These are phyloP conservation scores for Pterostichus madidus DNA, from an alignment of 2,888 invertebrate genomes.

Conservation along the genomic window DNA sequence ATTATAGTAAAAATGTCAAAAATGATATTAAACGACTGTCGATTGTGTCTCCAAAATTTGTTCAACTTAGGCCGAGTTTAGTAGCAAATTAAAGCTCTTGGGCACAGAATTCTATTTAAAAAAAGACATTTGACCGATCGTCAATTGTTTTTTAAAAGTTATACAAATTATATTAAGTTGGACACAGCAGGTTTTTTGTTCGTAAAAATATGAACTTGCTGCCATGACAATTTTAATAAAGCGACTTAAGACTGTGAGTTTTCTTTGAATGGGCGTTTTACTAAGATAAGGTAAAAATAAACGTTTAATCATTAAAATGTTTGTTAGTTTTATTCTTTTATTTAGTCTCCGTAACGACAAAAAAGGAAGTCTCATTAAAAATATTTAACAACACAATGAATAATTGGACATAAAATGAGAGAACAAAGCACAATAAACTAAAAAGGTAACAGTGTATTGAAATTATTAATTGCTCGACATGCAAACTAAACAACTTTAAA, in stretches of 20 bases:
- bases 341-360: background rate
- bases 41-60: too few relatives aligned
- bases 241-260: background rate
- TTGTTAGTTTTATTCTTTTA: conserved; percentile 31
- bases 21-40: too few relatives aligned
- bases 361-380: conserved; percentile 45
- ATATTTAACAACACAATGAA: conserved; percentile 37
- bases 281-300: background rate
- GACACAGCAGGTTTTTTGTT: too few relatives aligned
- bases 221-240: too few relatives aligned
- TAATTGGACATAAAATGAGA: conserved; percentile 46
- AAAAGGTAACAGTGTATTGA: conserved; percentile 54
- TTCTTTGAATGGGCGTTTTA: background rate
- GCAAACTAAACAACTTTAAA: conserved; percentile 52
- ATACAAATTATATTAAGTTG: too few relatives aligned
- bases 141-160: too few relatives aligned
- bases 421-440: conserved; percentile 35
- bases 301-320: conserved; percentile 3
- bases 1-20: too few relatives aligned
- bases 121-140: too few relatives aligned
- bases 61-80: too few relatives aligned
- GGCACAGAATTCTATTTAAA: too few relatives aligned
- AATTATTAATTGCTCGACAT: conserved; percentile 58
- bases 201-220: too few relatives aligned
- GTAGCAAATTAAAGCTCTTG: too few relatives aligned